Evolutionary conservation across 2,888 invertebrate species (phyloP).

Genomic region (Cerastis leucographa): DNA sequence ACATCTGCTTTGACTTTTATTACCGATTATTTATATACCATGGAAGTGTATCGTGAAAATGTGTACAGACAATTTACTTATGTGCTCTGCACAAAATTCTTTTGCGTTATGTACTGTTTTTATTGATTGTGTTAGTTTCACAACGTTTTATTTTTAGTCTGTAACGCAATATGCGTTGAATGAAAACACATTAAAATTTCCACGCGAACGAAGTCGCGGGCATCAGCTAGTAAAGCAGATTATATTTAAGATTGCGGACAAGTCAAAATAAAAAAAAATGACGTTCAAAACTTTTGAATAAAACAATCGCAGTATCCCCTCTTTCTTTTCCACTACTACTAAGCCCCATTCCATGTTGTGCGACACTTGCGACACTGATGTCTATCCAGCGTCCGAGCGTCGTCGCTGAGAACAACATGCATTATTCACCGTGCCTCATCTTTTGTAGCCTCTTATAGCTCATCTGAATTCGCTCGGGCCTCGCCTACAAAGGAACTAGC

Average conservation of each 20-base stretch:
- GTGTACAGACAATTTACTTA: background rate
- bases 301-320: conserved; percentile 9
- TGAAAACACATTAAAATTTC: too few relatives aligned
- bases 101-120: too few relatives aligned
- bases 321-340: too few relatives aligned
- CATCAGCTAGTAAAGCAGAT: too few relatives aligned
- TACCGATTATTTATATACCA: too few relatives aligned
- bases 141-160: too few relatives aligned
- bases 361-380: conserved; percentile 14
- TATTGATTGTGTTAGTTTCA: too few relatives aligned
- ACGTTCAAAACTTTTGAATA: conserved; percentile 16
- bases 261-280: conserved; percentile 1
- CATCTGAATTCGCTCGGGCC: conserved; percentile 11
- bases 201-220: too few relatives aligned
- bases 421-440: conserved; percentile 68
- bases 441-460: conserved; percentile 21
- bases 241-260: background rate
- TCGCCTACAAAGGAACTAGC: conserved; percentile 58
- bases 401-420: conserved; percentile 62
- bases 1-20: too few relatives aligned
- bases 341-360: background rate
- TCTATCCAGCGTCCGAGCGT: conserved; percentile 52
- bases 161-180: too few relatives aligned
- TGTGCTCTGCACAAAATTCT: background rate
- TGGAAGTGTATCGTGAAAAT: background rate